A percentile compares a stretch with the other conserved stretches of the same genome.
phyloP scores from a whole-genome alignment of 2,888 invertebrate species.

The Lapara coniferarum region DNA sequence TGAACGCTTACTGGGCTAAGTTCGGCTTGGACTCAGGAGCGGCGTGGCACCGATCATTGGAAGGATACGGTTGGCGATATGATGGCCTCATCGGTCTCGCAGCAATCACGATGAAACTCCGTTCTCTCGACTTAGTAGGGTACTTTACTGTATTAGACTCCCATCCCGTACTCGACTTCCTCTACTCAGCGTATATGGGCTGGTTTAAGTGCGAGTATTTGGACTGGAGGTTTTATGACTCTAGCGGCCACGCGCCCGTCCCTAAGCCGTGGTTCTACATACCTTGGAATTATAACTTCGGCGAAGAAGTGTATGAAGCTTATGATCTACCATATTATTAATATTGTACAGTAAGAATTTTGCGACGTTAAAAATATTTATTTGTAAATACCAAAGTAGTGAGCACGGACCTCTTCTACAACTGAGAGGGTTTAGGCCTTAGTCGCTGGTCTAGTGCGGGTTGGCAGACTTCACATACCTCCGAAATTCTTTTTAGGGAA shows the following conservation, averaged over 20 bases:
- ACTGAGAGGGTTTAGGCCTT: too few relatives aligned
- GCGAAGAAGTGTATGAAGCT: background rate
- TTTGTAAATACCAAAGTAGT: too few relatives aligned
- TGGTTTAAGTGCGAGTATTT: constrained; percentile 32
- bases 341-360: background rate
- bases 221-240: constrained; percentile 31
- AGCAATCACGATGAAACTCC: constrained; percentile 45
- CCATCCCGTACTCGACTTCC: constrained; percentile 46
- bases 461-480: too few relatives aligned
- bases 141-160: constrained; percentile 50
- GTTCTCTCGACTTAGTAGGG: constrained; percentile 40
- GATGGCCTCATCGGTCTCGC: constrained; percentile 48
- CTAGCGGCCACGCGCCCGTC: constrained; percentile 27
- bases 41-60: constrained; percentile 38
- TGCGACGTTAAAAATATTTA: too few relatives aligned
- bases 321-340: constrained; percentile 18
- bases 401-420: too few relatives aligned
- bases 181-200: constrained; percentile 46
- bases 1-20: constrained; percentile 39
- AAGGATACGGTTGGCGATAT: constrained; percentile 34
- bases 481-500: too few relatives aligned
- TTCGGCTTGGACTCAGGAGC: constrained; percentile 51
- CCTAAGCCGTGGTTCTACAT: constrained; percentile 28
- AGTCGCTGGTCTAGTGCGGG: too few relatives aligned
- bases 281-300: constrained; percentile 25